These are phyloP conservation scores for Camponotus pennsylvanicus DNA, from an alignment of 1,140 invertebrate species.

Conservation along the genomic window DNA sequence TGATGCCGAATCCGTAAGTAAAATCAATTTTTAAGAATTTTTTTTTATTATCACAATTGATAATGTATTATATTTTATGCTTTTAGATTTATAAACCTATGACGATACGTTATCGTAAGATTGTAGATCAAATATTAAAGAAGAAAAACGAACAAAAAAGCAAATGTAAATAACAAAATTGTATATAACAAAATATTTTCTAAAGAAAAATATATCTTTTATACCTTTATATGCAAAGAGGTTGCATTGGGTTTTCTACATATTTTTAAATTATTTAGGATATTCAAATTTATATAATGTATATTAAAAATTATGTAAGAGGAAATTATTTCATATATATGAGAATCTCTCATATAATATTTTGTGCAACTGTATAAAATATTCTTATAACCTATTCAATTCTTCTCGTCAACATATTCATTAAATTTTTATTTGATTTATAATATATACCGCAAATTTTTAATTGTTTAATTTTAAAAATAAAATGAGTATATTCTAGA, in stretches of 20 bases:
- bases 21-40: constrained; percentile 39
- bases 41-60: constrained; percentile 32
- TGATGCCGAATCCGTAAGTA: constrained; percentile 87
- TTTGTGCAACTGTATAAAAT: constrained; percentile 19
- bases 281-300: constrained; percentile 19
- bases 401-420: too few relatives aligned
- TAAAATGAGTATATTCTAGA: neutral
- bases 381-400: neutral
- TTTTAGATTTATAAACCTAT: constrained; percentile 89
- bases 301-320: neutral
- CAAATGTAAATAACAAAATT: constrained; percentile 23
- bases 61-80: constrained; percentile 21
- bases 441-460: constrained; percentile 1
- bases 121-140: constrained; percentile 81
- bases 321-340: constrained; percentile 2
- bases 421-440: constrained; percentile 15
- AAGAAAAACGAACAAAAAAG: constrained; percentile 54
- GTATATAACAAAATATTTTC: constrained; percentile 34
- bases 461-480: constrained; percentile 7
- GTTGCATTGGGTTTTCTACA: neutral
- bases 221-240: neutral
- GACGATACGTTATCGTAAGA: constrained; percentile 87
- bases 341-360: constrained; percentile 30
- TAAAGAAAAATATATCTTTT: neutral
- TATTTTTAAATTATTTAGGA: constrained; percentile 37